Evolutionary conservation across 2,113 vertebrate genomes (phyloP), one percentile per base, ranked within the genome.

Genomic region (Ochotona curzoniae): DNA sequence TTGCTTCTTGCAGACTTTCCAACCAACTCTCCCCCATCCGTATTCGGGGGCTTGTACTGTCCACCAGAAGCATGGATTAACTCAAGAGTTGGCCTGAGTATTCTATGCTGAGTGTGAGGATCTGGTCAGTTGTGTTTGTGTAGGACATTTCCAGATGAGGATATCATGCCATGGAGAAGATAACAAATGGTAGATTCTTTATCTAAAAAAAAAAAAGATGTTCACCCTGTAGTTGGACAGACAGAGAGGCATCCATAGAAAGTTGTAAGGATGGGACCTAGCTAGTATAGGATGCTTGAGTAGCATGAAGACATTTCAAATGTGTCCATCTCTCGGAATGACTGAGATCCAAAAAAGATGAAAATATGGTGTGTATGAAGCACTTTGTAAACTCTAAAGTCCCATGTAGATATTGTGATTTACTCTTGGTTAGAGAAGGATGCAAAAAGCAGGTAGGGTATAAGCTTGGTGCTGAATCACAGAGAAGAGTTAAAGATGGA

Each of bases 201-300:
- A 82, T 15, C 57, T 70, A 44, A 61, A 91, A 81, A 75, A 15
- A 14, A 44, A 61, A 91, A 81, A 75, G 11, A 10, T 28, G 9
- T 51, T 90, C 32, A 28, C 57, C 35, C 54, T 74, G 44, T 54
- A 66, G 3, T 51, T 76, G 54, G 7, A 35, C 12, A 74, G n/a
- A 78, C 17, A 78, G n/a, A 18, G 35, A 5, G 2, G 0, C 2
- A 57, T 28, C 1, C 25, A 1, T 1, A 30, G 25, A 38, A 44
- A 74, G 8, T 44, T 8, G 7, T 57, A 32, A 74, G 6, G 51
- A 51, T 35, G 61, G n/a, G 20, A 61, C 18, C 17, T n/a, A 30
- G 20, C 23, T 17, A 15, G 3, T 25, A 15, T 47, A 4, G n/a
- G 7, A 3, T n/a, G 20, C n/a, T 54, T 47, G n/a, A 61, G 20